A percentile compares a stretch with the other conserved stretches of the same genome.
Evolutionary conservation across 2,888 invertebrate genomes (phyloP).

Genomic region (Rhaphigaster nebulosa): DNA sequence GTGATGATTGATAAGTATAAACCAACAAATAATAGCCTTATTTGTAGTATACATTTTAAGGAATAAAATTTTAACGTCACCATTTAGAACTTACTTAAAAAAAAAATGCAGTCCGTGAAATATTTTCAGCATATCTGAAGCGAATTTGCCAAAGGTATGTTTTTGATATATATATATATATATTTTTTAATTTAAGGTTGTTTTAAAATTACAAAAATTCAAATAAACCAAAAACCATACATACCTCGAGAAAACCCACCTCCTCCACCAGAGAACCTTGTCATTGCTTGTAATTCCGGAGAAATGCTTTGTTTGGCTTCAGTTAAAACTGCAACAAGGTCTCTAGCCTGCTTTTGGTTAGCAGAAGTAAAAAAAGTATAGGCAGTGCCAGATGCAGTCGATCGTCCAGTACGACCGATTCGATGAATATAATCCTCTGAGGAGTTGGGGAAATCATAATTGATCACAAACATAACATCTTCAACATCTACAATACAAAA

Average conservation of each 20-base stretch:
- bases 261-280: slow-evolving; percentile 68
- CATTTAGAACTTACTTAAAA: no score
- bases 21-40: no score
- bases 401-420: slow-evolving; percentile 79
- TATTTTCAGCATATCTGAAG: no score
- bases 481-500: slow-evolving; percentile 75
- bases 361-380: slow-evolving; percentile 80
- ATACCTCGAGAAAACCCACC: slow-evolving; percentile 65
- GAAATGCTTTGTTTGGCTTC: slow-evolving; percentile 79
- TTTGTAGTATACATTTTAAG: no score
- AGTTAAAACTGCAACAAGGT: slow-evolving; percentile 76
- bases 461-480: slow-evolving; percentile 82
- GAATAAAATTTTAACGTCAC: no score
- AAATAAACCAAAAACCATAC: neutral
- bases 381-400: slow-evolving; percentile 77
- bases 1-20: no score
- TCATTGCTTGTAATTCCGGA: slow-evolving; percentile 74
- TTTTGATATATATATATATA: no score
- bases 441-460: slow-evolving; percentile 81
- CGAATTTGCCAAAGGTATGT: no score
- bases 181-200: no score
- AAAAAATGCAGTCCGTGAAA: no score
- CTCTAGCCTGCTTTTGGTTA: slow-evolving; percentile 76
- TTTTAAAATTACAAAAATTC: no score
- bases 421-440: slow-evolving; percentile 82